These are phyloP conservation scores for Tachysurus fulvidraco DNA, from an alignment of 2,113 vertebrate genomes.

Conservation along the genomic window DNA sequence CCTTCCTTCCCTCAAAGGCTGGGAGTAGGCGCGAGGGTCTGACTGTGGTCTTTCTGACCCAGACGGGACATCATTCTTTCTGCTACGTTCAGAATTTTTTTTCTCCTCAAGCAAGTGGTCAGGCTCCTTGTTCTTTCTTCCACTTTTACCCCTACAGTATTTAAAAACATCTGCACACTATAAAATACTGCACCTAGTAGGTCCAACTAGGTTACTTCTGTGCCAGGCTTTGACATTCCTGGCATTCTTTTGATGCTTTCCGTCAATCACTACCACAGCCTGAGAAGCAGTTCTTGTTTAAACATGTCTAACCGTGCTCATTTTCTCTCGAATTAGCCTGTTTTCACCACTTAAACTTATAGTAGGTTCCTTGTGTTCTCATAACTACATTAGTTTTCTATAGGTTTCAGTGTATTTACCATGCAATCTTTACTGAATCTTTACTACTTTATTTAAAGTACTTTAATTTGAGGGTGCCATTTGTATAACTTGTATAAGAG, in stretches of 20 bases:
- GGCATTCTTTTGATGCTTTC: conserved; percentile 19
- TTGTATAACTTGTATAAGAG: neutral
- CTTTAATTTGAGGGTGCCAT: neutral
- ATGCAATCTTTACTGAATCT: neutral
- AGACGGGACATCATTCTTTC: conserved; percentile 3
- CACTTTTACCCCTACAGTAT: neutral
- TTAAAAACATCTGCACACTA: conserved; percentile 23
- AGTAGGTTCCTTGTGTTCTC: conserved; percentile 48
- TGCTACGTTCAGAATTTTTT: neutral
- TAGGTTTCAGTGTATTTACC: neutral
- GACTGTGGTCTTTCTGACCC: conserved; percentile 25
- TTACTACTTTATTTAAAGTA: neutral
- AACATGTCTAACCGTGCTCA: neutral
- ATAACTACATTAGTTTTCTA: neutral
- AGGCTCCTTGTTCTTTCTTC: neutral
- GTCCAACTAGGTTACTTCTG: neutral
- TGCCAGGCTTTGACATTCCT: conserved; percentile 15
- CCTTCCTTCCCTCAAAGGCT: conserved; percentile 34
- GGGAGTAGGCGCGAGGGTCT: neutral
- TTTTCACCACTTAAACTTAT: neutral
- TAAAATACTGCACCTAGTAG: conserved; percentile 29
- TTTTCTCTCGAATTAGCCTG: conserved; percentile 51
- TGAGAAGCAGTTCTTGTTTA: conserved; percentile 9
- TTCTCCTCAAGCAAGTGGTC: neutral
- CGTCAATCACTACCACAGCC: conserved; percentile 27